Evolutionary conservation across 2,888 invertebrate genomes (phyloP), one percentile per base, ranked within the genome.

Genomic region (Antheraea yamamai): DNA sequence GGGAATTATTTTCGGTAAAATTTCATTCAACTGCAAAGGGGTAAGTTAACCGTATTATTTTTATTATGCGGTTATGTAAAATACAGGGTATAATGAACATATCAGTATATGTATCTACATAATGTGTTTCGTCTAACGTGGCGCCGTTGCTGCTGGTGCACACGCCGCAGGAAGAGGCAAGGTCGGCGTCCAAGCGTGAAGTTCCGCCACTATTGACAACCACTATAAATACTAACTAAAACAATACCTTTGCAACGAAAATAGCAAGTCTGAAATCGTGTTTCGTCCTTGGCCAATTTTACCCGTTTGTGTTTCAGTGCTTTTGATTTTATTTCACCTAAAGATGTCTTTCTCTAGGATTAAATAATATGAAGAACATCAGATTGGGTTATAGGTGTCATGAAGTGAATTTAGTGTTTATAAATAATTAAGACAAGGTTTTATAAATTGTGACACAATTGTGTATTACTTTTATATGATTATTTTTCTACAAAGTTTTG

Each of bases 101-200:
- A 39, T 39, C 8, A 70, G 18, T n/a, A 1, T 39, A 70, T 39
- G 39, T n/a, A 39, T 84, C 84, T 83, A 81, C 80, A 79, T 83
- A 20, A 61, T 72, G 26, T 70, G 73, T 73, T 77, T 72, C 76
- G 75, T 74, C 75, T 78, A 76, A 81, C 77, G 61, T 23, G 12
- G 84, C 84, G 83, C 82, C 83, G 82, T 82, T 80, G 79, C 81
- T 83, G 82, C 79, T 85, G 83, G 82, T 84, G 82, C 77, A 82
- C 82, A 83, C 84, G 84, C 80, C 82, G 85, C 92, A 93, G 92
- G 93, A 93, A 92, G 89, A 89, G 91, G 91, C 93, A 94, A 93
- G 92, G 93, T 91, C 93, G 92, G 93, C 92, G 87, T 81, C 88
- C 91, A 91, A 91, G 87, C 94, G 92, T 94, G 90, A 92, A 93